A percentile compares a stretch with the other conserved stretches of the same genome.
Conservation (phyloP, 2,797 vertebrate species). For the Hydrocynus forskahlii region DNA sequence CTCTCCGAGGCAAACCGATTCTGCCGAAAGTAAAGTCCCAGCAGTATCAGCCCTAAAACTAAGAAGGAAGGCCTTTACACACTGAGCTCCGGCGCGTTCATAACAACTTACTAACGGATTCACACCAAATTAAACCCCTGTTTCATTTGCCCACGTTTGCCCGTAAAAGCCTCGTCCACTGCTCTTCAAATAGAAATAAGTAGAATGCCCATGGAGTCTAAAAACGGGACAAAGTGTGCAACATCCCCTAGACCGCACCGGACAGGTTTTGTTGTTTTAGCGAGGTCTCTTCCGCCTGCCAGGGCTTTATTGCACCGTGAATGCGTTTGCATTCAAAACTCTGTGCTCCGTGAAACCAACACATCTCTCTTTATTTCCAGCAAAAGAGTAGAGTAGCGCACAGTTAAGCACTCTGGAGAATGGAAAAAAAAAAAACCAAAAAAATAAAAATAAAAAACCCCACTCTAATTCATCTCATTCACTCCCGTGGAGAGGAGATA, state of each 20-base stretch:
- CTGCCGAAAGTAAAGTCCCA: not conserved
- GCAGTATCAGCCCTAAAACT: not conserved
- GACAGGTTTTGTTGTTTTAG: not conserved
- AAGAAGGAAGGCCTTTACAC: not conserved
- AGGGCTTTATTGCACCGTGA: not conserved
- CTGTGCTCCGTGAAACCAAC: not conserved
- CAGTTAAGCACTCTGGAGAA: constrained; percentile 25
- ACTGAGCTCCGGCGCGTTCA: not conserved
- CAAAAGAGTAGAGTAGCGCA: not conserved
- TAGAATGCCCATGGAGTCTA: too few species aligned
- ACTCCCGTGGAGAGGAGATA: constrained; percentile 34
- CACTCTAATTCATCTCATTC: constrained; percentile 28
- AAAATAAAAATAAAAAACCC: too few species aligned
- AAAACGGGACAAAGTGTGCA: not conserved
- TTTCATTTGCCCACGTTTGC: not conserved
- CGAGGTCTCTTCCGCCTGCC: not conserved
- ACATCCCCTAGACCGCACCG: not conserved
- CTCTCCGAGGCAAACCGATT: not conserved
- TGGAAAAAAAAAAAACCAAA: constrained; percentile 30
- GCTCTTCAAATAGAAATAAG: too few species aligned
- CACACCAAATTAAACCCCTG: too few species aligned
- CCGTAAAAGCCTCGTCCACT: too few species aligned
- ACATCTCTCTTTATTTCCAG: constrained; percentile 3
- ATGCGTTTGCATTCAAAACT: not conserved
- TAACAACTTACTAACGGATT: too few species aligned